phyloP scores from a whole-genome alignment of 2,113 vertebrate species.

The Pogonocichla stellata region DNA sequence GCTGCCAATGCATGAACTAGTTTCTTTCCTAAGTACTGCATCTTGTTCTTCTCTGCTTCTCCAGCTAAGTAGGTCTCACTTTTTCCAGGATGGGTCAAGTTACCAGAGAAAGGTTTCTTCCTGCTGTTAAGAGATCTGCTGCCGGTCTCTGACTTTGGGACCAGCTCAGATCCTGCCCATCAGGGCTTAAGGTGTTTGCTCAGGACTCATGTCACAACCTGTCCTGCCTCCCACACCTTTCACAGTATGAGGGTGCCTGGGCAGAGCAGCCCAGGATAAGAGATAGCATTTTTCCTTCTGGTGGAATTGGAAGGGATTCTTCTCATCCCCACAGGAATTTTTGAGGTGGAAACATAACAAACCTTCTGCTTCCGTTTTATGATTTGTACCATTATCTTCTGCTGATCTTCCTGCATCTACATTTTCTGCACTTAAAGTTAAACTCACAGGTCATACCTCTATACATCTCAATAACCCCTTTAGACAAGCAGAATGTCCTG shows the following conservation, averaged over 20 bases:
- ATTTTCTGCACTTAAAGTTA: neutral
- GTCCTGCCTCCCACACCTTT: neutral
- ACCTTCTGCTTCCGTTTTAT: neutral
- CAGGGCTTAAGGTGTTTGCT: neutral
- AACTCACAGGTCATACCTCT: neutral
- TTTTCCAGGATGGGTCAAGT: neutral
- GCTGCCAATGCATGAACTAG: neutral
- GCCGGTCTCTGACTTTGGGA: neutral
- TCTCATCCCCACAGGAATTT: neutral
- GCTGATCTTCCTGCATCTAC: neutral
- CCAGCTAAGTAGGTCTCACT: neutral
- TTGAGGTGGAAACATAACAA: neutral
- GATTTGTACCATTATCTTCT: neutral
- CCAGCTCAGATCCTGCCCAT: neutral
- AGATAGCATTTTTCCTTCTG: rapidly evolving
- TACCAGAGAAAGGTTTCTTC: neutral
- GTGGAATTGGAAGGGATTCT: neutral
- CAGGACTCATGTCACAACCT: neutral
- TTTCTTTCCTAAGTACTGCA: neutral
- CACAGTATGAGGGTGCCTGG: neutral
- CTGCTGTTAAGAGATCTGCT: neutral
- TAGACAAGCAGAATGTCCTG: neutral
- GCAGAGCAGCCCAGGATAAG: neutral
- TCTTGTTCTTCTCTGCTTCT: neutral
- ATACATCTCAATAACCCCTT: neutral